Conservation (phyloP, 2,888 invertebrate species). For the Nemurella pictetii region DNA sequence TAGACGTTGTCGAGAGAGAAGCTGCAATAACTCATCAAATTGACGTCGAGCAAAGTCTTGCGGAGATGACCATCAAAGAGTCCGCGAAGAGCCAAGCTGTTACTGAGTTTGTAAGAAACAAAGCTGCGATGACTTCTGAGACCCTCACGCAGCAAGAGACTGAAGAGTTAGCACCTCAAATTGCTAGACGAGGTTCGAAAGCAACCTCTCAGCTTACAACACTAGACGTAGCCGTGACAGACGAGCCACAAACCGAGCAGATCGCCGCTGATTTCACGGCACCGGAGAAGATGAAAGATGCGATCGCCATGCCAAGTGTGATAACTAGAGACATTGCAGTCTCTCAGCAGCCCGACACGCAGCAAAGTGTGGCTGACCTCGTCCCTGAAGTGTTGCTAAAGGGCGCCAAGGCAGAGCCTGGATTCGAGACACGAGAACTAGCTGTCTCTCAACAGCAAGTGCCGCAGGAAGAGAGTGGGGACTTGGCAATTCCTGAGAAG, state of each 20-base stretch:
- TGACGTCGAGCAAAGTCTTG: slow-evolving; percentile 25
- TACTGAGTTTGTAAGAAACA: slow-evolving; percentile 3
- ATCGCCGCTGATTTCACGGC: slow-evolving; percentile 29
- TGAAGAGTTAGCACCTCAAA: not conserved
- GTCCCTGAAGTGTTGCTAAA: slow-evolving; percentile 1
- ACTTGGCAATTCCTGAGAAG: not conserved
- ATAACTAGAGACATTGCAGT: slow-evolving; percentile 33
- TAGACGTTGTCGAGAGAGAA: slow-evolving; percentile 35
- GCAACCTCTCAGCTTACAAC: slow-evolving; percentile 33
- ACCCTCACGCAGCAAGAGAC: slow-evolving; percentile 8
- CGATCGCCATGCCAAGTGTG: slow-evolving; percentile 14
- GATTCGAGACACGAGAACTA: slow-evolving; percentile 31
- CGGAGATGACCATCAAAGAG: slow-evolving; percentile 25
- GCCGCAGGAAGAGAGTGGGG: slow-evolving; percentile 19
- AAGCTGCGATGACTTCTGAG: slow-evolving; percentile 24
- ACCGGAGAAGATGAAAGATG: slow-evolving; percentile 2
- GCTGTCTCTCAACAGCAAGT: slow-evolving; percentile 33
- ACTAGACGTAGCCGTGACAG: slow-evolving; percentile 37
- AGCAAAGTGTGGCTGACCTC: slow-evolving; percentile 24
- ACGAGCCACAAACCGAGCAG: slow-evolving; percentile 31
- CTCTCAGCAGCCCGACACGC: slow-evolving; percentile 30
- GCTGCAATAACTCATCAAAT: slow-evolving; percentile 30
- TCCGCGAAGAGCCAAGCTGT: not conserved
- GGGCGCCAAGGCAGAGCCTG: slow-evolving; percentile 20
- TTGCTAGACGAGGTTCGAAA: slow-evolving; percentile 18